A percentile compares a stretch with the other conserved stretches of the same genome.
phyloP scores from a whole-genome alignment of 2,888 invertebrate species.

The Drosophila limbata region DNA sequence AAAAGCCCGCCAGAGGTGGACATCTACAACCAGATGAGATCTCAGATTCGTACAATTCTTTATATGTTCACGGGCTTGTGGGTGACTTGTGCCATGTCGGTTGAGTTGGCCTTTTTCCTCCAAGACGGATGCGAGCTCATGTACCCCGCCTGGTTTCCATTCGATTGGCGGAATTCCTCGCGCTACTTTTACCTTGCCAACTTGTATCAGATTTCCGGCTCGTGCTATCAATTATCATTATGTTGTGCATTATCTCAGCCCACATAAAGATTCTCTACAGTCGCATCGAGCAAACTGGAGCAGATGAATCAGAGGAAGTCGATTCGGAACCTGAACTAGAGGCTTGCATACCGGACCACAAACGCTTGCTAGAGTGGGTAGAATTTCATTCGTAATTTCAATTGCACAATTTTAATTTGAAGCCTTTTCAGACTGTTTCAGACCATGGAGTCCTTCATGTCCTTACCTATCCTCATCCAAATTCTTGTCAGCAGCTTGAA shows the following conservation, averaged over 20 bases:
- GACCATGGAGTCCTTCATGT: neutral
- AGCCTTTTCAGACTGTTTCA: neutral
- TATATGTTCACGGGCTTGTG: neutral
- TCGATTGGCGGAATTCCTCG: neutral
- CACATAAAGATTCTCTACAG: neutral
- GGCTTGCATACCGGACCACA: neutral
- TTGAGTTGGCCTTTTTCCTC: neutral
- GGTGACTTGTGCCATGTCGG: neutral
- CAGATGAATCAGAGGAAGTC: neutral
- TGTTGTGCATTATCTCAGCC: neutral
- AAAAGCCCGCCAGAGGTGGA: neutral
- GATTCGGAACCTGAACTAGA: neutral
- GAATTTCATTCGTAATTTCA: neutral
- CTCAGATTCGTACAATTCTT: neutral
- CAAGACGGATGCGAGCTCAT: neutral
- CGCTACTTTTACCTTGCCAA: neutral
- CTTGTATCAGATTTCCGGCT: neutral
- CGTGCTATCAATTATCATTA: neutral
- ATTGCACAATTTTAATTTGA: neutral
- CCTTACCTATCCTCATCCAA: neutral
- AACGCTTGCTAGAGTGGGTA: neutral
- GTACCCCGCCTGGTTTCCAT: neutral
- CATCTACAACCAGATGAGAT: neutral
- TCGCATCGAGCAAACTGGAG: neutral
- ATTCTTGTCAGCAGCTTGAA: neutral